A percentile compares a stretch with the other conserved stretches of the same genome.
phyloP scores from a whole-genome alignment of 2,113 vertebrate genomes.

The Regulus satrapa region DNA sequence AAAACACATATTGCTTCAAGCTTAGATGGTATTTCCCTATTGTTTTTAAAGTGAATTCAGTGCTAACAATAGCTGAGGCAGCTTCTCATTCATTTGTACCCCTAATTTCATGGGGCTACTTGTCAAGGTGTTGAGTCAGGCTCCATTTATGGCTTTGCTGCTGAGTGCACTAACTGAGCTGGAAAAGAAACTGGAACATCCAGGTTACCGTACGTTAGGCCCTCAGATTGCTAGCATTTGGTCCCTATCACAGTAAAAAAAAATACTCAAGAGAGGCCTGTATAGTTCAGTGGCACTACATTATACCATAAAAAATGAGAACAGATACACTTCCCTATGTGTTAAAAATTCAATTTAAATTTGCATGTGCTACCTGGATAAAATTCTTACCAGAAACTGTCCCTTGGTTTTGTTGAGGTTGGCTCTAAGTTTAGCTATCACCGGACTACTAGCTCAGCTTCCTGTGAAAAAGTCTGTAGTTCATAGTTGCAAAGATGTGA shows the following conservation, averaged over 20 bases:
- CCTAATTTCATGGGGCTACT: not conserved
- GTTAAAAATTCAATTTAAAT: not conserved
- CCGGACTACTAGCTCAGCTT: not conserved
- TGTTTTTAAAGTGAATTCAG: slow-evolving; percentile 60
- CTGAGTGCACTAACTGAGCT: not conserved
- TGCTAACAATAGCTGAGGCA: slow-evolving; percentile 38
- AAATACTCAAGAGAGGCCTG: not conserved
- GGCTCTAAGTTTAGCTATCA: not conserved
- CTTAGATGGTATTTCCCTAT: slow-evolving; percentile 23
- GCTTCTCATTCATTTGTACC: not conserved
- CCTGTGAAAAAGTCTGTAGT: not conserved
- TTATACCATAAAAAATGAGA: not conserved
- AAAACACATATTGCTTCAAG: slow-evolving; percentile 62
- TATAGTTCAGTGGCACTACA: not conserved
- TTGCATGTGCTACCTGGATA: not conserved
- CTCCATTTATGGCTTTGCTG: slow-evolving; percentile 57
- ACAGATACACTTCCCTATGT: not conserved
- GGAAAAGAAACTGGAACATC: not conserved
- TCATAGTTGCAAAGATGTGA: not conserved
- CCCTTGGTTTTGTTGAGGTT: not conserved
- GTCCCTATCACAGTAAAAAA: not conserved
- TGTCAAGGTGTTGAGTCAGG: not conserved
- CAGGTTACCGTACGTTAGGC: not conserved
- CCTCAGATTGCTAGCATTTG: slow-evolving; percentile 30
- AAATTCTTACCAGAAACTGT: not conserved